Evolutionary conservation across 2,113 vertebrate species (phyloP).

Genomic region (Melanocharis versteri): DNA sequence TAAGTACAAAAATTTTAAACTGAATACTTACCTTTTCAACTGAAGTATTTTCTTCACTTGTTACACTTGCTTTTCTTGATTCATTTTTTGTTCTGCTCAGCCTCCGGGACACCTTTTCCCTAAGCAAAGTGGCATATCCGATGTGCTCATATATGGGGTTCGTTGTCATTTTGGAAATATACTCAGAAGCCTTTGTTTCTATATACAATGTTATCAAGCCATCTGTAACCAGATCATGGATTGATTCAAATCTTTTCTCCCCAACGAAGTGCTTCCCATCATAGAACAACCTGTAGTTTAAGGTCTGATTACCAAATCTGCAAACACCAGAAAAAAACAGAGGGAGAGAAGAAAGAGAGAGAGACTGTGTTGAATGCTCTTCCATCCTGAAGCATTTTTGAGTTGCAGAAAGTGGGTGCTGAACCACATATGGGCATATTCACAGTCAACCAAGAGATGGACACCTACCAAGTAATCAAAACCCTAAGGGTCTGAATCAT

Average conservation of each 20-base stretch:
- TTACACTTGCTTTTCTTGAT: constrained; percentile 84
- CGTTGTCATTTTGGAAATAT: constrained; percentile 98
- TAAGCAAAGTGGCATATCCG: constrained; percentile 90
- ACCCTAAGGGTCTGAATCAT: background rate
- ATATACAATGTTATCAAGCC: constrained; percentile 96
- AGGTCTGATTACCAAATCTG: constrained; percentile 93
- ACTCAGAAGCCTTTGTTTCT: constrained; percentile 96
- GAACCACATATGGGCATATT: background rate
- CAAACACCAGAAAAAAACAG: background rate
- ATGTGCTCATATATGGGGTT: constrained; percentile 98
- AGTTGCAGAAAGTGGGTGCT: background rate
- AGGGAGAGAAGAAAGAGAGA: background rate
- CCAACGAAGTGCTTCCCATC: constrained; percentile 98
- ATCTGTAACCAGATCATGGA: constrained; percentile 95
- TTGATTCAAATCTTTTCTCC: constrained; percentile 96
- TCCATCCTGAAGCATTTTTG: background rate
- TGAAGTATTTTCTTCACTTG: constrained; percentile 76
- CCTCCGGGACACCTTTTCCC: constrained; percentile 88
- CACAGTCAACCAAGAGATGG: background rate
- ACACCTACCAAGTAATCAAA: background rate
- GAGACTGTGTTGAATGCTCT: background rate
- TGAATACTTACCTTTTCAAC: constrained; percentile 83
- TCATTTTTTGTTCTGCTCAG: constrained; percentile 83
- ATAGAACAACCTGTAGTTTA: constrained; percentile 96
- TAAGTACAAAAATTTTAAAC: background rate